Evolutionary conservation across 2,888 invertebrate genomes (phyloP), one percentile per base, ranked within the genome.

Genomic region (Uropetala carovei): DNA sequence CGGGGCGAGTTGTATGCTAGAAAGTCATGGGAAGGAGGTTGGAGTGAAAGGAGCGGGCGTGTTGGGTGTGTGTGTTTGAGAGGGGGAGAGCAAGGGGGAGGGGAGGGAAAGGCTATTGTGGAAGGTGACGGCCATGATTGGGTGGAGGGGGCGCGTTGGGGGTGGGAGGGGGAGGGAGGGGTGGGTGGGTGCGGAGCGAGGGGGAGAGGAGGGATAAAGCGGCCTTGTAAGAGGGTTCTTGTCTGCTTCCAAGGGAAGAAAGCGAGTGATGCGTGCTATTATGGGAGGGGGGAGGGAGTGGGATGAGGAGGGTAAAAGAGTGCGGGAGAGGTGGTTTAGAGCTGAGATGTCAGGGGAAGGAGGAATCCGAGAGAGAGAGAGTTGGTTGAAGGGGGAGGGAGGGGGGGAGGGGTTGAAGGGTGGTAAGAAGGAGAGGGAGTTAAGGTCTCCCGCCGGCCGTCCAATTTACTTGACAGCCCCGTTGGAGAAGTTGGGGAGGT

Each of bases 381-480:
- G 14, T 14, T n/a, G 75, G n/a, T 4, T 18, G 43, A 5, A 5
- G 43, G 43, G 5, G 43, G 43, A 5, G 43, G 43, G 5, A n/a
- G n/a, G n/a, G n/a, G n/a, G n/a, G n/a, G 43, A 5, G 43, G 43
- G 5, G 43, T 43, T 43, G 75, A 27, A 14, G 27, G 11, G 75
- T 75, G 22, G 27, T 22, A 27, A 58, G 58, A 22, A 18, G 64
- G 86, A 82, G 59, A 16, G 16, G 60, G 86, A 13, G 56, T 18
- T 18, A n/a, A 57, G 10, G 9, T 57, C 83, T 83, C 60, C 16
- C 16, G 60, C 89, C 89, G 60, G 89, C 89, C 89, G 89, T 89
- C 89, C 89, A 89, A 89, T 89, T 89, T 89, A 89, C 89, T 89
- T 89, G 89, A 89, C 89, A 89, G 89, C 89, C 30, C 43, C 89